phyloP scores from a whole-genome alignment of 2,888 invertebrate species.

The Hyles lineata region DNA sequence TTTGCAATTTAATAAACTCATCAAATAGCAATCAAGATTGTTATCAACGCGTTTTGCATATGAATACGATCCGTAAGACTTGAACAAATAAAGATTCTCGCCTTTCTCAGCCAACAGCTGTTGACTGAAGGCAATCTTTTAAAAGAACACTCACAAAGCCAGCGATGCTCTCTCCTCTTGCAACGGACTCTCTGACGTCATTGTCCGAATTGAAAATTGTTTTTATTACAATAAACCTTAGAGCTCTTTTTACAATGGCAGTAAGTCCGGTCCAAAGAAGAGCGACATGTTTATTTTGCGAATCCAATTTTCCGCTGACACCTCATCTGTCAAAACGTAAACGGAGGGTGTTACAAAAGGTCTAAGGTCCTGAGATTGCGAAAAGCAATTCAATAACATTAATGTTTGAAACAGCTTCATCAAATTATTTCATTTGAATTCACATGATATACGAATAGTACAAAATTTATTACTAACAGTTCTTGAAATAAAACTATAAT shows the following conservation, averaged over 20 bases:
- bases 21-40: constrained; percentile 59
- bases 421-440: constrained; percentile 15
- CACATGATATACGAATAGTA: background rate
- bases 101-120: constrained; percentile 57
- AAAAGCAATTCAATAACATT: constrained; percentile 25
- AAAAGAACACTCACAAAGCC: constrained; percentile 48
- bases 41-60: constrained; percentile 61
- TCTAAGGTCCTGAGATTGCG: constrained; percentile 46
- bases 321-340: constrained; percentile 77
- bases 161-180: constrained; percentile 42
- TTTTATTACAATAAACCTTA: constrained; percentile 34
- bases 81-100: constrained; percentile 65
- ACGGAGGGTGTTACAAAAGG: constrained; percentile 64
- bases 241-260: constrained; percentile 40
- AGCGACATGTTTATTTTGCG: constrained; percentile 80
- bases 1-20: constrained; percentile 67
- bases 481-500: background rate
- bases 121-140: constrained; percentile 53
- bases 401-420: constrained; percentile 21
- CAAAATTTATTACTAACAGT: background rate
- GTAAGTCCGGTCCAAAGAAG: constrained; percentile 48
- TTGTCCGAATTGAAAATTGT: background rate
- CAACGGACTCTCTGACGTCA: constrained; percentile 30
- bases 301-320: constrained; percentile 84
- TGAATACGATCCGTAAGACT: constrained; percentile 61